phyloP scores from a whole-genome alignment of 2,113 vertebrate genomes.

The Chitala chitala region DNA sequence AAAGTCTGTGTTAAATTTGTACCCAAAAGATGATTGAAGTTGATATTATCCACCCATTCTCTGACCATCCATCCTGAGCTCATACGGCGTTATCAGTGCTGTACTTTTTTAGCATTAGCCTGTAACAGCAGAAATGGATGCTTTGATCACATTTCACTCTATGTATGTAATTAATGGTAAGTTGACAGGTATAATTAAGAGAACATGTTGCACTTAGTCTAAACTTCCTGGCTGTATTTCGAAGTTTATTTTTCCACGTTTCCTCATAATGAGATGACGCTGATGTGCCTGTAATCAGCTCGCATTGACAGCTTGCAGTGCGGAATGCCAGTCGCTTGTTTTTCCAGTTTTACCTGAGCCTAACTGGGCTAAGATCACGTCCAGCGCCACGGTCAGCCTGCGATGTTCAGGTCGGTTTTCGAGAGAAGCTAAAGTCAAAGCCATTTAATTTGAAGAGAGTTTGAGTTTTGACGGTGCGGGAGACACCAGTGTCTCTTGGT shows the following conservation, averaged over 20 bases:
- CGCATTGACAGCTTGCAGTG: not conserved
- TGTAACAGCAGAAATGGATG: constrained; percentile 30
- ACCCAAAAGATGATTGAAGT: not conserved
- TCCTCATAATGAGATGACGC: constrained; percentile 33
- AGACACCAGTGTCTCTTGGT: too few relatives aligned
- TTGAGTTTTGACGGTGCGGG: too few relatives aligned
- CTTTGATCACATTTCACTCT: constrained; percentile 33
- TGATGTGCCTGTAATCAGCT: constrained; percentile 19
- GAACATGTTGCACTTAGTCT: constrained; percentile 42
- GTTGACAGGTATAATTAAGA: constrained; percentile 47
- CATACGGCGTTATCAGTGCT: not conserved
- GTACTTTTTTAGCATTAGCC: constrained; percentile 26
- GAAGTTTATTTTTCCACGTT: constrained; percentile 43
- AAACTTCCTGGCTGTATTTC: constrained; percentile 44
- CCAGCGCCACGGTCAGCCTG: too few relatives aligned
- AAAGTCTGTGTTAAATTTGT: not conserved
- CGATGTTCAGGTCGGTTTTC: too few relatives aligned
- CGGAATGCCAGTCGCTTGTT: not conserved
- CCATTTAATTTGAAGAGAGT: too few relatives aligned
- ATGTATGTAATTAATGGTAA: constrained; percentile 41
- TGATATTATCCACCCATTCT: not conserved
- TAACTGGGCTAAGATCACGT: not conserved
- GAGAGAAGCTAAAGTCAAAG: too few relatives aligned
- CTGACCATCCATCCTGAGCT: not conserved
- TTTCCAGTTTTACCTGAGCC: not conserved